Evolutionary conservation across 2,797 vertebrate species (phyloP), one percentile per base, ranked within the genome.

Genomic region (Todus mexicanus): DNA sequence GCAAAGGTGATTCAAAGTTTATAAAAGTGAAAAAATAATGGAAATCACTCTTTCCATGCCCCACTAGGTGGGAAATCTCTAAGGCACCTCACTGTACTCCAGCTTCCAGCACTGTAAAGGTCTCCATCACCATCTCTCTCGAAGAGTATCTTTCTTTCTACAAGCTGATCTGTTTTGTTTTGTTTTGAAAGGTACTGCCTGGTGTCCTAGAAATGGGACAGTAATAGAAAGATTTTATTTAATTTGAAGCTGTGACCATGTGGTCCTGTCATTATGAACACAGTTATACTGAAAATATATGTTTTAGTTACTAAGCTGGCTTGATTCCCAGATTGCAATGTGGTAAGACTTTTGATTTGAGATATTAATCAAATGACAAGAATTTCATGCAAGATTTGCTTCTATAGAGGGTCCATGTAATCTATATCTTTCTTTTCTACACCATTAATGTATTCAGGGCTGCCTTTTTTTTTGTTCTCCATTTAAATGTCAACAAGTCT

Each of bases 351-450:
- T 96, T 90, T 90, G 87, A 96, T 93, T 92, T 95, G 76, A 90
- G 89, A 65, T 93, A 95, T 95, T 96, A 94, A 94, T 93, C 95
- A 96, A 93, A 95, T 66, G 54, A 93, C 82, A 96, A 85, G 89
- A 75, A 85, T 91, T 94, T 93, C 43, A 87, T 78, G 84, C 63
- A 78, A 84, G 79, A 84, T 70, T 92, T 75, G 72, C 84, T 87
- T 91, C 87, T 84, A 93, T 87, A 70, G 89, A 92, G 89, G 45
- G 66, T 84, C 73, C 1, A 7, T 92, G 87, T 93, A 93, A 93
- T 95, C 93, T 86, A 22, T 96, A 94, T 94, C 76, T 93, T 95
- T 93, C 93, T 96, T 95, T 96, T 96, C 95, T 95, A 88, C 91
- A 90, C 77, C 63, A 71, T 92, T 91, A 90, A 94, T 92, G 31